A percentile compares a stretch with the other conserved stretches of the same genome.
These are phyloP conservation scores for Diachrysia chrysitis DNA, from an alignment of 2,888 invertebrate genomes.

Conservation along the genomic window DNA sequence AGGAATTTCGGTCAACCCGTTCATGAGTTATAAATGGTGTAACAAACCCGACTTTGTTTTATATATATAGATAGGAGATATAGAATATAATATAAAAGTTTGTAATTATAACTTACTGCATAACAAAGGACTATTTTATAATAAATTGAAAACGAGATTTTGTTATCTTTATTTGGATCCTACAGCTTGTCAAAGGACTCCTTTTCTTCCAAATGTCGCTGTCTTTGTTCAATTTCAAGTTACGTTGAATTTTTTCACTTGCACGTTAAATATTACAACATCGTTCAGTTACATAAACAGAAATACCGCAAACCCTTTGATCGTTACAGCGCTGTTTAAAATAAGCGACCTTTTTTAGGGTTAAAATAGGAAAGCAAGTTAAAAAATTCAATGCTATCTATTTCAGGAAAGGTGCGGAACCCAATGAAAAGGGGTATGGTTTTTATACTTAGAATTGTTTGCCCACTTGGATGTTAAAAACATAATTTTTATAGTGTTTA, in stretches of 20 bases:
- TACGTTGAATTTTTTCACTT: neutral
- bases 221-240: neutral
- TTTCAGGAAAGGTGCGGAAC: neutral
- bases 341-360: neutral
- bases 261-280: neutral
- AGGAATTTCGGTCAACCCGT: no score
- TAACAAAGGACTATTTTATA: neutral
- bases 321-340: slow-evolving; percentile 2
- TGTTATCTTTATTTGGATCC: neutral
- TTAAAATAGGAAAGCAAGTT: slow-evolving; percentile 12
- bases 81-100: no score
- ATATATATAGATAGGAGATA: no score
- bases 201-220: neutral
- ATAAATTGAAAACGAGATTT: neutral
- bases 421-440: neutral
- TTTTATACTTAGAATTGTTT: slow-evolving; percentile 1
- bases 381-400: slow-evolving; percentile 17
- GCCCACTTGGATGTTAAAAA: no score
- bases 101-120: neutral
- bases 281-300: neutral
- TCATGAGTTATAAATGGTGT: no score
- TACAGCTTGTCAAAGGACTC: neutral
- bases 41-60: no score
- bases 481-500: no score
- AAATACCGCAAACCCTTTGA: neutral